Percentiles rank a stretch among this genome's conserved stretches.
Evolutionary conservation across 2,888 invertebrate species (phyloP).

Genomic region (Scrobipalpa atriplicella): DNA sequence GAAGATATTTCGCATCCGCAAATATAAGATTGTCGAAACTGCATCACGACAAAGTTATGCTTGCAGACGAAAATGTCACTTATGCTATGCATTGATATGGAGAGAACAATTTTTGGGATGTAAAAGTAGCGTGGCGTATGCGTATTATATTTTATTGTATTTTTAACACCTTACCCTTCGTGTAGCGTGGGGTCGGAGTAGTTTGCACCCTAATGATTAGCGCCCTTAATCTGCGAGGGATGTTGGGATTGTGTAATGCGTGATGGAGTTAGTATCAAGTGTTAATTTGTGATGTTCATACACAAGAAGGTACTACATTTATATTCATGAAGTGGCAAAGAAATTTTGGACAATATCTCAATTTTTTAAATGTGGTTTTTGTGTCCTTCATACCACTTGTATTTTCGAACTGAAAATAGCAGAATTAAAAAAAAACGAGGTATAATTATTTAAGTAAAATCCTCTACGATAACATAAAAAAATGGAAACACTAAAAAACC

Average conservation of each 20-base stretch:
- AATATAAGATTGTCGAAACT: slow-evolving; percentile 5
- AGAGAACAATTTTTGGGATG: neutral
- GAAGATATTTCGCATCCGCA: neutral
- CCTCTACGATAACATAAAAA: no score
- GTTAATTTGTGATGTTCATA: no score
- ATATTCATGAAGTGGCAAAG: no score
- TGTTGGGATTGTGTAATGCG: slow-evolving; percentile 54
- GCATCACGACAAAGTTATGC: slow-evolving; percentile 17
- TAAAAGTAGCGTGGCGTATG: slow-evolving; percentile 7
- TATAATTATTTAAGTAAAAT: no score
- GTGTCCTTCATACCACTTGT: no score
- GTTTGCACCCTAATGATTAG: slow-evolving; percentile 81
- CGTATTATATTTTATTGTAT: slow-evolving; percentile 77
- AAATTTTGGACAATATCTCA: no score
- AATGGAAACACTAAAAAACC: no score
- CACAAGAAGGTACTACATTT: no score
- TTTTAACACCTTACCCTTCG: slow-evolving; percentile 77
- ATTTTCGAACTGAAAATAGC: no score
- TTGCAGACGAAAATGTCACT: neutral
- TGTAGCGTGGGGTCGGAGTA: slow-evolving; percentile 63
- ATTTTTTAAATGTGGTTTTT: no score
- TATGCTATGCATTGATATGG: neutral
- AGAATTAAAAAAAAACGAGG: no score
- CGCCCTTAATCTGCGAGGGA: slow-evolving; percentile 77
- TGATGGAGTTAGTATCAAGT: neutral